These are phyloP conservation scores for Drosophila eohydei DNA, from an alignment of 2,888 invertebrate species.

Conservation along the genomic window DNA sequence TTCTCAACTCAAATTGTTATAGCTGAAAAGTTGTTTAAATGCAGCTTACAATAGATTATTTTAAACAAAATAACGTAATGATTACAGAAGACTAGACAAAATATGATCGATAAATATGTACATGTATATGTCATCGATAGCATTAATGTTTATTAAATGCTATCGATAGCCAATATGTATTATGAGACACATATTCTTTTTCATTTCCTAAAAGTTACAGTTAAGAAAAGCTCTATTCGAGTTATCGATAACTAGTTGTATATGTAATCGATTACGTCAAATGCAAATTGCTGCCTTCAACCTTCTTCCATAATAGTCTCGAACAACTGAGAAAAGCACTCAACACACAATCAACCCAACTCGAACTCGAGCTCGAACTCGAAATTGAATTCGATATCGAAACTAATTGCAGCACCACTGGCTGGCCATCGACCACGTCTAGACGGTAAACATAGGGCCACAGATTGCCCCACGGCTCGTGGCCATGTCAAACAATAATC, in stretches of 20 bases:
- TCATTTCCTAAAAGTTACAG: background rate
- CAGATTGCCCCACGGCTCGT: slow-evolving; percentile 55
- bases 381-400: slow-evolving; percentile 6
- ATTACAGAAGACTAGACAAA: background rate
- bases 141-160: too few species aligned
- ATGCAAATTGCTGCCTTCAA: background rate
- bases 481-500: slow-evolving; percentile 65
- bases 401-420: slow-evolving; percentile 46
- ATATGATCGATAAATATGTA: background rate
- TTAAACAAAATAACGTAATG: too few species aligned
- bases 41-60: too few species aligned
- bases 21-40: background rate
- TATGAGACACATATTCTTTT: too few species aligned
- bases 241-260: background rate
- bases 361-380: slow-evolving; percentile 12
- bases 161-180: too few species aligned
- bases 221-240: background rate
- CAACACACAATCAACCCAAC: slow-evolving; percentile 38
- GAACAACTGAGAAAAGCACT: slow-evolving; percentile 25
- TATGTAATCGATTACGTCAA: slow-evolving; percentile 8
- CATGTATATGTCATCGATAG: background rate
- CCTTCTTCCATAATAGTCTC: slow-evolving; percentile 11
- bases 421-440: slow-evolving; percentile 36
- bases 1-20: background rate
- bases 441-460: slow-evolving; percentile 43